Evolutionary conservation across 2,797 vertebrate genomes (phyloP), one percentile per base, ranked within the genome.

Genomic region (Anguilla anguilla): DNA sequence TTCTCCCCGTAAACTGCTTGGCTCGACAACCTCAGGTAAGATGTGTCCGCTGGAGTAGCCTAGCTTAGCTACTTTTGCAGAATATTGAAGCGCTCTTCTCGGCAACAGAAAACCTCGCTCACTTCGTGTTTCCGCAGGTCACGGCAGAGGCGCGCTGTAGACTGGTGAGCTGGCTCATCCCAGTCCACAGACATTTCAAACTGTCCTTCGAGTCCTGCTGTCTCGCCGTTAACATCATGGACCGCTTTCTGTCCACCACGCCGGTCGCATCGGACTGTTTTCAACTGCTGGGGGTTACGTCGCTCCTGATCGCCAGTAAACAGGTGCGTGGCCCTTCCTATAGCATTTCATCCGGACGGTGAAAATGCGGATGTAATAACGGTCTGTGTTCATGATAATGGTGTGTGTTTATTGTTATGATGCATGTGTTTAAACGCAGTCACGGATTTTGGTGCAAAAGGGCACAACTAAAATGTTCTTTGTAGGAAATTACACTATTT

Each of bases 111-210:
- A 82, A 82, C 79, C 22, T 82, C 19, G 6, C 10, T 22, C 3
- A 49, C 79, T 46, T 6, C 22, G 28, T 90, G 59, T 53, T 51
- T 55, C 31, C 1, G 10, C 91, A 99, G 98, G 93, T 99, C 88
- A 98, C 96, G 0, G 94, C 97, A 3, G 97, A 98, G 51, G 95
- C 96, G 0, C 96, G 98, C 43, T 98, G 98, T 90, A 97, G 95
- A 13, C 96, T 99, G 74, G 95, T 99, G 89, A 98, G 98, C 94
- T 99, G 98, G 98, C 96, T 99, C 85, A 97, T 99, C 86, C 95
- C 97, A 0, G 97, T 99, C 11, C 96, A 97, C 93, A 97, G 95
- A 91, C 95, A 97, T 25, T 96, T 99, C 87, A 93, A 89, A 6
- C 91, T 98, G 69, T 98, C 97, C 49, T 98, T 99, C 28, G 98